Evolutionary conservation across 2,888 invertebrate species (phyloP), one percentile per base, ranked within the genome.

Genomic region (Eucriotettix oculatus): DNA sequence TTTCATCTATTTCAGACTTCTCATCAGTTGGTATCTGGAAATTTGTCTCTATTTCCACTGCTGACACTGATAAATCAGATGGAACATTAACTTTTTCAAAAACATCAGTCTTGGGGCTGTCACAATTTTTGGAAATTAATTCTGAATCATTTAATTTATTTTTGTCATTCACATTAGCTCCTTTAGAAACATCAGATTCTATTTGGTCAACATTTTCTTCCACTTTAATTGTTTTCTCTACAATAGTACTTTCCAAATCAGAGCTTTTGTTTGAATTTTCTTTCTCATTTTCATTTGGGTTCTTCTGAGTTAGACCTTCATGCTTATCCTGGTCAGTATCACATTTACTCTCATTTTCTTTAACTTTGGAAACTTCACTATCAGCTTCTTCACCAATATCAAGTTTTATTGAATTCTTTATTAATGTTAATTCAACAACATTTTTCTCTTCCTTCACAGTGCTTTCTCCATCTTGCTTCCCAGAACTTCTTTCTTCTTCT

Each of bases 341-440:
- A 41, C 40, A 9, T 42, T 58, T 53, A 40, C 10, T 55, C 1
- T 55, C 41, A 11, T 12, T 41, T 41, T 29, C 40, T 9, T 58
- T 52, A 16, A 29, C n/a, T 56, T 44, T 56, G 29, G 3, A 29
- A 59, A 42, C 43, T 59, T 59, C 54, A 56, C 61, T 54, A 61
- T 67, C 62, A 62, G 63, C 59, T 16, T 61, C 60, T 57, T 66
- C 64, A 58, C 64, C 61, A 60, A 64, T 1, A 10, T 48, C 56
- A 40, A 16, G 16, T 44, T 52, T 55, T 48, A 48, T 48, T 48
- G 48, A 48, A 48, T 48, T 48, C 9, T 48, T 48, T 48, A 48
- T 48, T 9, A 48, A 48, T 48, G 12, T 54, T 16, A 16, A 14
- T 54, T 54, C 54, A 16, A 54, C 17, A 17, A 9, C 17, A 14